Evolutionary conservation across 2,797 vertebrate species (phyloP).

Genomic region (Alca torda): DNA sequence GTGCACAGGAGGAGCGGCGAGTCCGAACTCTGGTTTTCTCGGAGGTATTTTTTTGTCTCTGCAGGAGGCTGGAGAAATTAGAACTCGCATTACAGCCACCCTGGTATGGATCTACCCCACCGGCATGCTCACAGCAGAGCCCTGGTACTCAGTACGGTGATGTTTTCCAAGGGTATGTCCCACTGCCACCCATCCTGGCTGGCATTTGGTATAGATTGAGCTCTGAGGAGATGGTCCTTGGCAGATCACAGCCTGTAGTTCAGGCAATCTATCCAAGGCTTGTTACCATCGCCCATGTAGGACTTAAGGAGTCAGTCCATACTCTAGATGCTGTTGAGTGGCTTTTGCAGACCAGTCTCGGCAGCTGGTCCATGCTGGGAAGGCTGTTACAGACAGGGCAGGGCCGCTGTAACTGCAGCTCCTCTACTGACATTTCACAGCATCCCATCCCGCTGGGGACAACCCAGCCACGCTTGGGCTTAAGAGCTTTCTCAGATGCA

Average conservation of each 20-base stretch:
- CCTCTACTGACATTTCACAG: not conserved
- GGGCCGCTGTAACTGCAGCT: not conserved
- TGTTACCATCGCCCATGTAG: not conserved
- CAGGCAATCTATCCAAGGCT: not conserved
- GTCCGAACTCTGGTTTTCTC: not conserved
- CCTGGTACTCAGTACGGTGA: not conserved
- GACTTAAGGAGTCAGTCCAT: not conserved
- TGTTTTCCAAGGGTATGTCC: not conserved
- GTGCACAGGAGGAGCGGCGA: fast-evolving
- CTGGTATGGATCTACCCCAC: not conserved
- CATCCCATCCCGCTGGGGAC: not conserved
- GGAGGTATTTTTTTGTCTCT: not conserved
- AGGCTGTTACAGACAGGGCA: not conserved
- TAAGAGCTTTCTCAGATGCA: not conserved
- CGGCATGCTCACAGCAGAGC: not conserved
- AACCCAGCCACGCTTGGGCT: not conserved
- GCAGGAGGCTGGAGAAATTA: not conserved
- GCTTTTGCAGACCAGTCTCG: not conserved
- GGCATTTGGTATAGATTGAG: not conserved
- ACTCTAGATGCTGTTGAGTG: not conserved
- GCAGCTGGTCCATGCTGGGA: not conserved
- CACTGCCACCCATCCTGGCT: fast-evolving
- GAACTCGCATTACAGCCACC: not conserved
- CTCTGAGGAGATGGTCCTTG: not conserved
- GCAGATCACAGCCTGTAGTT: not conserved